phyloP scores from a whole-genome alignment of 2,888 invertebrate species.

The Volucella inflata region DNA sequence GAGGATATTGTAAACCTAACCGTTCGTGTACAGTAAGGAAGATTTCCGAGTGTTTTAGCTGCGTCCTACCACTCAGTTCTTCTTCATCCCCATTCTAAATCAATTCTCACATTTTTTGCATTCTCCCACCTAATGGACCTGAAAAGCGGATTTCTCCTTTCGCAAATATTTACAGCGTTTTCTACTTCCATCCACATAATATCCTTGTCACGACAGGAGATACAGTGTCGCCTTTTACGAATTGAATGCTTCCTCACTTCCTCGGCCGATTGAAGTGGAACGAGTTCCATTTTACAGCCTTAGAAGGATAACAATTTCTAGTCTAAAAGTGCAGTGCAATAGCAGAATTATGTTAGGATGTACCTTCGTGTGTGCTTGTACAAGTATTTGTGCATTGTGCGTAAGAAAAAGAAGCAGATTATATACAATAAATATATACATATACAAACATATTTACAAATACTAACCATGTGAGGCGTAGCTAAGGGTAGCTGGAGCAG shows the following conservation, averaged over 20 bases:
- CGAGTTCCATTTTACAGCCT: conserved; percentile 4
- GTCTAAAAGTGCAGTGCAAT: conserved; percentile 22
- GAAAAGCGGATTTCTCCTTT: conserved; percentile 39
- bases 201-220: not conserved
- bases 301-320: conserved; percentile 10
- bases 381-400: conserved; percentile 39
- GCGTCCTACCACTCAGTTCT: not conserved
- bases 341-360: not conserved
- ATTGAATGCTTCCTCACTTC: conserved; percentile 6
- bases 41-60: not conserved
- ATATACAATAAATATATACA: conserved; percentile 25
- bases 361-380: not conserved
- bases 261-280: conserved; percentile 1
- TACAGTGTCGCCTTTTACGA: conserved; percentile 9
- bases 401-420: conserved; percentile 29
- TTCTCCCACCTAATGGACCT: conserved; percentile 45
- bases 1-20: too few species aligned
- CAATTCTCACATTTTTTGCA: not conserved
- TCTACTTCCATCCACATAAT: not conserved
- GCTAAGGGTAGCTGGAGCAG: conserved; percentile 78
- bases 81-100: not conserved
- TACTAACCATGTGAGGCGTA: conserved; percentile 70
- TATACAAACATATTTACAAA: conserved; percentile 46
- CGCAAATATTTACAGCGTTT: conserved; percentile 35
- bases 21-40: too few species aligned